Conservation (phyloP, 2,888 invertebrate genomes). For the Hetaerina titia region DNA sequence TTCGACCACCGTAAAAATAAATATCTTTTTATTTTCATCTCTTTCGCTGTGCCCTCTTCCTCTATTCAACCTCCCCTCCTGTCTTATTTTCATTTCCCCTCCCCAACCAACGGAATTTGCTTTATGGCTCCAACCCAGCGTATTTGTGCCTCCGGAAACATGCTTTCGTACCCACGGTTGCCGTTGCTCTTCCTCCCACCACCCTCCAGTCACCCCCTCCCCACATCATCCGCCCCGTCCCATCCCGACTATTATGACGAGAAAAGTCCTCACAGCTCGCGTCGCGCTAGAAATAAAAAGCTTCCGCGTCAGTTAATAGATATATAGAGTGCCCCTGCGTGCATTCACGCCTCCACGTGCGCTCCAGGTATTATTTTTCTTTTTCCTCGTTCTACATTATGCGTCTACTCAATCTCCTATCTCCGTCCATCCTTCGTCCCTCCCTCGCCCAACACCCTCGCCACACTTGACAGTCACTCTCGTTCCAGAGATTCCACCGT, state of each 20-base stretch:
- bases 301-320: not conserved
- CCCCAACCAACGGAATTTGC: not conserved
- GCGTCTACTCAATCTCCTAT: no score
- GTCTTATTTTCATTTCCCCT: not conserved
- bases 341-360: no score
- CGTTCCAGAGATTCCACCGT: not conserved
- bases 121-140: not conserved
- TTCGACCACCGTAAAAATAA: not conserved
- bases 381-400: no score
- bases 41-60: not conserved
- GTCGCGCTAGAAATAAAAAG: not conserved
- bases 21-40: not conserved
- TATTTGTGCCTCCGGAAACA: not conserved
- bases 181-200: not conserved
- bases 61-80: not conserved
- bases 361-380: no score
- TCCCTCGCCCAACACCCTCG: not conserved
- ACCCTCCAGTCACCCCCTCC: not conserved
- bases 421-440: not conserved
- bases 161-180: not conserved
- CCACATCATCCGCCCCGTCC: not conserved
- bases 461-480: not conserved
- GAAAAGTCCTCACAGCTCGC: not conserved
- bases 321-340: no score
- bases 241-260: not conserved